Percentiles rank a stretch among this genome's conserved stretches.
phyloP scores from a whole-genome alignment of 92 coral and sea anemone genomes.

The Paramuricea clavata region DNA sequence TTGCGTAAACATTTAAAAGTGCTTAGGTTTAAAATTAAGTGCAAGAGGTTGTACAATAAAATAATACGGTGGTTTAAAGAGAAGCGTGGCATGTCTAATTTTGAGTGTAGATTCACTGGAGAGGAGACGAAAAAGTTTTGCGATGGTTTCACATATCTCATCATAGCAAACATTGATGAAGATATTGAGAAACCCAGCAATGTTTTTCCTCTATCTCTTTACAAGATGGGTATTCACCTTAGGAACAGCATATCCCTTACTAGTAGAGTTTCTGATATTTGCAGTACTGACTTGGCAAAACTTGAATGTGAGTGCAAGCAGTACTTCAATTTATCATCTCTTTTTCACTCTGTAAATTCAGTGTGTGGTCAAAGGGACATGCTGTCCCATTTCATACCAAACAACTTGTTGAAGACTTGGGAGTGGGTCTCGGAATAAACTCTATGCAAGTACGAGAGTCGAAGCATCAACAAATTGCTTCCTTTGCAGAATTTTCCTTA shows the following conservation, averaged over 20 bases:
- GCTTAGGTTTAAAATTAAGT: slow-evolving; percentile 71
- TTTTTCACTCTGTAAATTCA: slow-evolving; percentile 65
- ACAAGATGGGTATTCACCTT: slow-evolving; percentile 57
- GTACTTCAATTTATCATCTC: slow-evolving; percentile 67
- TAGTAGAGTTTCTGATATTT: slow-evolving; percentile 72
- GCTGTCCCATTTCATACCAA: slow-evolving; percentile 74
- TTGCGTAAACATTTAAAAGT: slow-evolving; percentile 74
- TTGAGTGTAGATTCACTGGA: slow-evolving; percentile 77
- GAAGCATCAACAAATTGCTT: slow-evolving; percentile 75
- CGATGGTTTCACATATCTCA: slow-evolving; percentile 60
- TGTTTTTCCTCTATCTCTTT: slow-evolving; percentile 46
- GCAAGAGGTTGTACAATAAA: slow-evolving; percentile 77
- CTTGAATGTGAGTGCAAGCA: slow-evolving; percentile 64
- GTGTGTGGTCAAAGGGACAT: slow-evolving; percentile 79
- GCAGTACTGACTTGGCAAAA: slow-evolving; percentile 64
- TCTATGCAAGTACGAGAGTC: slow-evolving; percentile 75
- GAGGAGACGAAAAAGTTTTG: slow-evolving; percentile 79
- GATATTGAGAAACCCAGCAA: slow-evolving; percentile 61
- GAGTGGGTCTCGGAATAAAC: slow-evolving; percentile 69
- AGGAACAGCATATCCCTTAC: slow-evolving; percentile 69
- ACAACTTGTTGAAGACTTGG: slow-evolving; percentile 59
- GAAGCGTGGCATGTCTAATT: slow-evolving; percentile 54
- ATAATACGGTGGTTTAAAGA: slow-evolving; percentile 74
- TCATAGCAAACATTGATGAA: slow-evolving; percentile 59
- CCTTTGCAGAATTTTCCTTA: slow-evolving; percentile 69